phyloP scores from a whole-genome alignment of 2,797 vertebrate genomes.

The Malacoraja senta region DNA sequence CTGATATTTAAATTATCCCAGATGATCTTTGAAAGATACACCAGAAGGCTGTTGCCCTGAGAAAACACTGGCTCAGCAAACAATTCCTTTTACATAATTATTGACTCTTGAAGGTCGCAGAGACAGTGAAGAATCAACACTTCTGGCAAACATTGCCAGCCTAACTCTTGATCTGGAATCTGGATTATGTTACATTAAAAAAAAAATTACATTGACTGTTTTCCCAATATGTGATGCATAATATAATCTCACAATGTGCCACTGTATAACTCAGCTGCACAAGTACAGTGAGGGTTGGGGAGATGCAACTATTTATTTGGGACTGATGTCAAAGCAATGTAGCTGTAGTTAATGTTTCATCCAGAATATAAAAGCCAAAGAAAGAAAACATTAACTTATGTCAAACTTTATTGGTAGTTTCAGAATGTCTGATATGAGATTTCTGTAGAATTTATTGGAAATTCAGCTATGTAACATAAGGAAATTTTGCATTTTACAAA shows the following conservation, averaged over 20 bases:
- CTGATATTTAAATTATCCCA: constrained; percentile 12
- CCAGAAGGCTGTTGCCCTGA: neutral
- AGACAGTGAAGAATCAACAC: neutral
- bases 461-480: neutral
- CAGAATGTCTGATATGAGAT: neutral
- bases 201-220: neutral
- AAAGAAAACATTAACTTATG: neutral
- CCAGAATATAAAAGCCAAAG: neutral
- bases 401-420: neutral
- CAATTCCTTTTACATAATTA: neutral
- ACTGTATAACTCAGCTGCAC: too few species aligned
- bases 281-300: neutral
- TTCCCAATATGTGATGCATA: neutral
- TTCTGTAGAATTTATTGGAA: neutral
- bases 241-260: neutral
- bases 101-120: neutral
- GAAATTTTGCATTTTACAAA: too few species aligned
- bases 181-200: constrained; percentile 9
- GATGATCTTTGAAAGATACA: neutral
- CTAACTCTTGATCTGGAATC: neutral
- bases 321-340: neutral
- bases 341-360: neutral
- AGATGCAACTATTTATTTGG: neutral
- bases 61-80: neutral
- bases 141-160: neutral